phyloP scores from a whole-genome alignment of 1,140 invertebrate genomes.

The Drosophila ambigua region DNA sequence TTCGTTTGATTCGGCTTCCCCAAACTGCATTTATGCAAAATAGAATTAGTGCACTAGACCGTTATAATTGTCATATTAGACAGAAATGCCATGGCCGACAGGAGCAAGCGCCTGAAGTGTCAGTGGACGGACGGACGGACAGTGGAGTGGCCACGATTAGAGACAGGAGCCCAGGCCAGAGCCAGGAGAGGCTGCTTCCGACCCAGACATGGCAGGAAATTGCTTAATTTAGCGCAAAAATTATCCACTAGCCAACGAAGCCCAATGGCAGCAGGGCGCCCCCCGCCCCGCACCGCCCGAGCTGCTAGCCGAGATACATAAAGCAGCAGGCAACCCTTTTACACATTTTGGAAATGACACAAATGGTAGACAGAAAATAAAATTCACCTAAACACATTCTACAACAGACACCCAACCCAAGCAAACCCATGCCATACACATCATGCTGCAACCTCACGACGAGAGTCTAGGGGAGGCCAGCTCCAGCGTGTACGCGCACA shows the following conservation, averaged over 20 bases:
- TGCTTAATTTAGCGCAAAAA: conserved; percentile 80
- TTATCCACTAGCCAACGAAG: conserved; percentile 59
- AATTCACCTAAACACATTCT: conserved; percentile 8
- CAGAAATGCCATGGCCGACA: conserved; percentile 34
- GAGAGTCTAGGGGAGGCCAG: conserved; percentile 3
- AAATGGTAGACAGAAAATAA: conserved; percentile 7
- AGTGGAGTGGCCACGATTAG: conserved; percentile 1
- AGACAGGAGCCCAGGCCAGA: no score
- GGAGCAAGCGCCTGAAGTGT: background rate
- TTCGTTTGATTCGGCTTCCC: conserved; percentile 2
- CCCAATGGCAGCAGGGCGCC: conserved; percentile 15
- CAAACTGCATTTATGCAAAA: conserved; percentile 73
- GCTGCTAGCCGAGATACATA: conserved; percentile 10
- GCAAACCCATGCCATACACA: no score
- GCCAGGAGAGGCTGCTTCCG: background rate
- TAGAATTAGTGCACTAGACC: conserved; percentile 71
- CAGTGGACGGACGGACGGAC: background rate
- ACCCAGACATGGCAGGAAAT: conserved; percentile 56
- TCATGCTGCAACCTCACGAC: conserved; percentile 7
- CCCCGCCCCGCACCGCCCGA: background rate
- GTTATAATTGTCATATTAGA: conserved; percentile 77
- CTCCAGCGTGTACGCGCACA: background rate
- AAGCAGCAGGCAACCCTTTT: conserved; percentile 35
- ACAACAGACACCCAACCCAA: background rate
- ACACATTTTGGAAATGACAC: conserved; percentile 23